These are phyloP conservation scores for Esperia sulphurella DNA, from an alignment of 2,888 invertebrate genomes.

Conservation along the genomic window DNA sequence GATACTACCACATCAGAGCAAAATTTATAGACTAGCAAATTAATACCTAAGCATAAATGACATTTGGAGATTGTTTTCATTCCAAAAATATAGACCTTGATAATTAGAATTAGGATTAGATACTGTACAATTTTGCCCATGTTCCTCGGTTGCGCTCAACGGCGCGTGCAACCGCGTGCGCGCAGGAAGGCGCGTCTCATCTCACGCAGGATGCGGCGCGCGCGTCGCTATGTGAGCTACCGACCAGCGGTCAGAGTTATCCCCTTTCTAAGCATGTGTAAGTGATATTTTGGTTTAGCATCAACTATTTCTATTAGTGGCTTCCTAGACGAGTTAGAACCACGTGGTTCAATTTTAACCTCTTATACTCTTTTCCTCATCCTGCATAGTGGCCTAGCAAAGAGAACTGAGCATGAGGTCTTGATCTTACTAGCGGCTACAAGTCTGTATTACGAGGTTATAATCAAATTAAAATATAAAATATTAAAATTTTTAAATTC, in stretches of 20 bases:
- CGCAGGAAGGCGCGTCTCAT: conserved; percentile 77
- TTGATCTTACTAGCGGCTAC: background rate
- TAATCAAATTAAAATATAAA: background rate
- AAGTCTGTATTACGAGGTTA: background rate
- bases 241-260: conserved; percentile 39
- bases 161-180: conserved; percentile 73
- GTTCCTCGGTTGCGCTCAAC: conserved; percentile 64
- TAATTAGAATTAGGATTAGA: too few relatives aligned
- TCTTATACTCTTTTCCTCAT: too few relatives aligned
- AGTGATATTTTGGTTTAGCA: background rate
- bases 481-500: too few relatives aligned
- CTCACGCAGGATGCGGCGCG: conserved; percentile 73
- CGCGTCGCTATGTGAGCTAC: conserved; percentile 9
- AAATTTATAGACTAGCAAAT: too few relatives aligned
- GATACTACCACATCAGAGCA: too few relatives aligned
- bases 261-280: conserved; percentile 34
- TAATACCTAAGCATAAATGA: too few relatives aligned
- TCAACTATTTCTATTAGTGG: background rate
- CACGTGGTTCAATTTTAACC: too few relatives aligned
- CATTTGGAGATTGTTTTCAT: too few relatives aligned
- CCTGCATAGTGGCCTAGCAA: too few relatives aligned
- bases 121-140: conserved; percentile 15
- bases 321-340: background rate
- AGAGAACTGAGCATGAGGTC: too few relatives aligned
- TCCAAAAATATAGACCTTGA: too few relatives aligned